phyloP scores from a whole-genome alignment of 2,888 invertebrate species.

The Ommatoiulus sabulosus region DNA sequence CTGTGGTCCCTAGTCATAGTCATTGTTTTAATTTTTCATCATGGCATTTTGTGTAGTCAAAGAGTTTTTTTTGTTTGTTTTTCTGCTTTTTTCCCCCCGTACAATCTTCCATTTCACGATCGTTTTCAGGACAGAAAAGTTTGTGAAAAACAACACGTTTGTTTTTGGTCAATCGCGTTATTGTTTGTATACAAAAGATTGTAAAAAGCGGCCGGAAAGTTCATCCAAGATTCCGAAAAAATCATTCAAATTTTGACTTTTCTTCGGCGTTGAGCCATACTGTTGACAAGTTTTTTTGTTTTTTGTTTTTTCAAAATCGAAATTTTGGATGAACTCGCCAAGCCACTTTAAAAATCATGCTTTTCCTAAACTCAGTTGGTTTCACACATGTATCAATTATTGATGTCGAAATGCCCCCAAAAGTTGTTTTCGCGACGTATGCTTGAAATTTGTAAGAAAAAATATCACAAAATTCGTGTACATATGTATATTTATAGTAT shows the following conservation, averaged over 20 bases:
- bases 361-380: conserved; percentile 16
- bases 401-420: conserved; percentile 29
- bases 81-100: neutral
- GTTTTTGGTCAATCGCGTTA: neutral
- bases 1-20: conserved; percentile 59
- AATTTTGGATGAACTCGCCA: neutral
- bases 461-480: conserved; percentile 28
- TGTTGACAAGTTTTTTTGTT: neutral
- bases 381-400: conserved; percentile 11
- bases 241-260: neutral
- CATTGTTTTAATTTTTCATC: conserved; percentile 56
- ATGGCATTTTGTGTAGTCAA: conserved; percentile 53
- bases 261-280: neutral
- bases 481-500: conserved; percentile 34
- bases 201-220: neutral
- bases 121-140: neutral
- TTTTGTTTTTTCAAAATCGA: neutral
- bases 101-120: neutral
- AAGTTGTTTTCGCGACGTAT: conserved; percentile 2
- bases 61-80: neutral
- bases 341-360: neutral
- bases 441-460: conserved; percentile 31
- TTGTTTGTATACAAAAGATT: conserved; percentile 29
- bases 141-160: neutral
- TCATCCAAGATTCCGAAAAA: neutral